Evolutionary conservation across 2,113 vertebrate genomes (phyloP).

Genomic region (Oxyura jamaicensis): DNA sequence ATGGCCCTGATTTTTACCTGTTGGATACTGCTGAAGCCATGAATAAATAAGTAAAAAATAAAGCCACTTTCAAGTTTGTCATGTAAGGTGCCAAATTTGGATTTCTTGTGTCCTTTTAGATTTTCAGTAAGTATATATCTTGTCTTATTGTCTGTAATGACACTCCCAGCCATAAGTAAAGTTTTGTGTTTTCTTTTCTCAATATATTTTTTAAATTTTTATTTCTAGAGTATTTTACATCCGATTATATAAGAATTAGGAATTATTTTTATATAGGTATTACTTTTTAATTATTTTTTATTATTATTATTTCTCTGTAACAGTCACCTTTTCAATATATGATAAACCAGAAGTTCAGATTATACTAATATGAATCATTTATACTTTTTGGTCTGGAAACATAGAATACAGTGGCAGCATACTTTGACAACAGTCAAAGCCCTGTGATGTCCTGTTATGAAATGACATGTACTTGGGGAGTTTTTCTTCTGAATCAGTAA

Average conservation of each 20-base stretch:
- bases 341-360: background rate
- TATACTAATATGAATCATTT: background rate
- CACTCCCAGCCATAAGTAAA: accelerated
- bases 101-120: background rate
- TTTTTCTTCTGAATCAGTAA: background rate
- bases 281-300: background rate
- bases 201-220: background rate
- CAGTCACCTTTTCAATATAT: background rate
- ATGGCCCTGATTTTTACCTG: background rate
- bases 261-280: background rate
- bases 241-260: background rate
- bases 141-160: background rate
- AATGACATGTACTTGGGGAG: background rate
- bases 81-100: background rate
- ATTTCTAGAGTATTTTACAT: background rate
- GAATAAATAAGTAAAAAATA: background rate
- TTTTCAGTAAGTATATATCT: background rate
- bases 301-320: background rate
- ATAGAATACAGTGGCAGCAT: background rate
- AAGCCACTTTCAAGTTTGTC: background rate
- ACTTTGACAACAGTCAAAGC: background rate
- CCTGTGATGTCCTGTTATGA: background rate
- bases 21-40: background rate
- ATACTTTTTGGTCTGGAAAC: background rate
- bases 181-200: no score